Base-by-base conservation (phyloP, 2,888 invertebrate species). In the Cactoblastis cactorum region DNA sequence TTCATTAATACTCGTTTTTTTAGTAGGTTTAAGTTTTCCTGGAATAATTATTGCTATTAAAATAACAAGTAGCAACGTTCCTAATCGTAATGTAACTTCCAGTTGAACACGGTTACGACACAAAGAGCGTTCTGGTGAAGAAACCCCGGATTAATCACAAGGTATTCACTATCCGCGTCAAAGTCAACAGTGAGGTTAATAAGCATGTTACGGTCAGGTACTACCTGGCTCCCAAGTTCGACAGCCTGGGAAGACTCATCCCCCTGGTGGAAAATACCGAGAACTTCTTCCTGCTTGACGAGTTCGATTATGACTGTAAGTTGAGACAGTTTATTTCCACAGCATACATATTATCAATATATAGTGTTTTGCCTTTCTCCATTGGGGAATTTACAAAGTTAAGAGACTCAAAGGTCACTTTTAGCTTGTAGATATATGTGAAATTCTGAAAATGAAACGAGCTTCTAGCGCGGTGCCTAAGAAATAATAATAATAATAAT, bases 121-220 rank as follows among this genome's bases (percentile, higher is more conserved):
- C 81, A 0, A 63, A 78, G 14, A 79, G 69, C 51, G 90, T 94
- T 33, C 83, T 92, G 58, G 93, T 92, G 3, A 91, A 93, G 52
- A 93, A 92, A 65, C 84, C 91, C 54, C 92, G 94, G 53, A 78
- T 95, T 48, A 94, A 94, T 79, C 94, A 95, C 86, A 93, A 94
- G 60, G 90, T 91, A 5, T 95, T 93, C 90, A 91, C 85, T 63
- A 86, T 93, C 64, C 91, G 91, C 54, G 80, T 94, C 41, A 79
- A 90, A 22, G 90, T 95, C 18, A 88, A 90, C 57, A 91, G 93
- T 46, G 91, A 92, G 49, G 91, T 85, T 3, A 65, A 79, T 45
- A 70, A 82, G 63, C 91, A 87, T 51, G 85, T 84, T 1, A 77
- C 91, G 3, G 89, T 95, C 6, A 92, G 91, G 55, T 82, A 93